A percentile compares a stretch with the other conserved stretches of the same genome.
Conservation (phyloP, 2,113 vertebrate species). For the Candoia aspera region DNA sequence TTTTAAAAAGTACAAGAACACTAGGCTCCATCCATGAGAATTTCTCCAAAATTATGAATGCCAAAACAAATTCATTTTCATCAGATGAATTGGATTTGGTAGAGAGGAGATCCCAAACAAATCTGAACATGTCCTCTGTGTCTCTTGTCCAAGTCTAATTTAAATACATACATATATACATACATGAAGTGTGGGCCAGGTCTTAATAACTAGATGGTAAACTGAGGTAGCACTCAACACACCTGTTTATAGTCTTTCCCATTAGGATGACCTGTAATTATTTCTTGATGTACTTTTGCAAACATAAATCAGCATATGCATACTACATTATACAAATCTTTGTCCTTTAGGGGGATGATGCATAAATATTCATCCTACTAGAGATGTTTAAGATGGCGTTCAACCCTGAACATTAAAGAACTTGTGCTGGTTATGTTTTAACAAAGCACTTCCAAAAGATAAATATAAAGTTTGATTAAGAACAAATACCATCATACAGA, state of each 20-base stretch:
- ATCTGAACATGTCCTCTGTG: not conserved
- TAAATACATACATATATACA: not conserved
- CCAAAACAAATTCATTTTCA: not conserved
- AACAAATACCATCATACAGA: not conserved
- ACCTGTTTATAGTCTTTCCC: not conserved
- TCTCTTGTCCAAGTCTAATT: not conserved
- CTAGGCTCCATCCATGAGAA: not conserved
- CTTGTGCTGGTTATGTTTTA: not conserved
- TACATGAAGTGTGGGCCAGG: not conserved
- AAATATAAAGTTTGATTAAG: not conserved
- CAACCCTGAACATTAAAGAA: not conserved
- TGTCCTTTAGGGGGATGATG: not conserved
- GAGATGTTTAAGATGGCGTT: not conserved
- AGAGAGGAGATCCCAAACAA: not conserved
- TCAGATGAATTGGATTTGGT: not conserved
- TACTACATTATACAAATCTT: not conserved
- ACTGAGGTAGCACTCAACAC: not conserved
- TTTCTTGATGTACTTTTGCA: not conserved
- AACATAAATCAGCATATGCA: not conserved
- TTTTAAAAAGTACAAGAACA: not conserved
- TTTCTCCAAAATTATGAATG: not conserved
- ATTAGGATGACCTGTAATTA: not conserved
- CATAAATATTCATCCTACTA: not conserved
- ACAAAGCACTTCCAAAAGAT: not conserved
- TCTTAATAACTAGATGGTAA: not conserved